Base-by-base conservation (phyloP, 1,140 invertebrate species). In the Trichoplusia ni region DNA sequence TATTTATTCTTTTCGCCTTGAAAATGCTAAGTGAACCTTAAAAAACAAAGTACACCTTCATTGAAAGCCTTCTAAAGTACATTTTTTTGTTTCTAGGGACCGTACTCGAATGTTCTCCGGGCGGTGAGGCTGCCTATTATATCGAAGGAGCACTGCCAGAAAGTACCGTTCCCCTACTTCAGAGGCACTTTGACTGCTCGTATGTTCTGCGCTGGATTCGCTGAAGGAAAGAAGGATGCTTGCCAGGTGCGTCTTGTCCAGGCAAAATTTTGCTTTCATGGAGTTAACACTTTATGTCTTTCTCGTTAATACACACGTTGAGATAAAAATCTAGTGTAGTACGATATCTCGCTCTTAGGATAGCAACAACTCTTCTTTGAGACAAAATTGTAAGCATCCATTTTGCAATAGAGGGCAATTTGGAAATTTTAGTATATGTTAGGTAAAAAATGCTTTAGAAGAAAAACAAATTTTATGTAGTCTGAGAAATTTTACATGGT, bases 121-220 rank as follows among this genome's bases (percentile, higher is more conserved):
- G 87, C 84, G 0, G 82, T 90, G 0, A 61, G 81, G 4, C 81
- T 90, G 0, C 87, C 87, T 4, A 88, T 90, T 0, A 82, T 88
- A 42, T 77, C 79, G 0, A 87, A 87, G 31, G 81, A 86, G 7
- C 72, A 79, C n/a, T 90, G 87, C 27, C 87, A 88, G 40, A 72
- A 61, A 19, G 84, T 87, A 1, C 81, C 84, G 0, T 87, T 82
- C 51, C 84, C 87, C 2, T 87, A 86, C 38, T 88, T 84, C 35
- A 74, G 84, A 60, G 85, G 84, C 0, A 69, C 35, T 13, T 56
- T 90, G 0, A 87, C 87, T 8, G 5, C 84, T 2, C 81, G 87
- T 42, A 90, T 90, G 87, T 90, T 90, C 49, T 90, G 87, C 47
- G 87, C 87, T 7, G 87, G 87, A 2, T 90, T 73, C 40, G 54